Percentiles rank a stretch among this genome's conserved stretches.
Evolutionary conservation across 1,140 invertebrate genomes (phyloP).

Genomic region (Drosophila burlai): DNA sequence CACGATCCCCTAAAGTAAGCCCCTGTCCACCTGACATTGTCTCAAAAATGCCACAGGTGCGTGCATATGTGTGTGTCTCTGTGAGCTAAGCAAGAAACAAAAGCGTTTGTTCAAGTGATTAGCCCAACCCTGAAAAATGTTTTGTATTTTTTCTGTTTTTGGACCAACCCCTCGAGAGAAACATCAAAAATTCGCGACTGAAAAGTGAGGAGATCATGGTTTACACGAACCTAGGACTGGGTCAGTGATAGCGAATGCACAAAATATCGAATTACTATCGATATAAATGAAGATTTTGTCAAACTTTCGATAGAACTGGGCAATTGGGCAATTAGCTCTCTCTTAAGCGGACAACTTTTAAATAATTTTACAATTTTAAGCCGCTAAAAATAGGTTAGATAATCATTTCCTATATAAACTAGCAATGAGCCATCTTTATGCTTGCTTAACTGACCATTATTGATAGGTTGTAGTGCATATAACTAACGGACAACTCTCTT

Average conservation of each 20-base stretch:
- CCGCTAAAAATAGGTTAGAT: rapidly evolving
- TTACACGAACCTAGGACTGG: conserved; percentile 22
- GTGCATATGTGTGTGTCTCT: conserved; percentile 7
- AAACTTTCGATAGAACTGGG: background rate
- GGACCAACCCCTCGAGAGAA: conserved; percentile 5
- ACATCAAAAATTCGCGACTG: background rate
- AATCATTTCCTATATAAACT: background rate
- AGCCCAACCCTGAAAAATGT: conserved; percentile 29
- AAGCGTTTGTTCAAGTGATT: conserved; percentile 47
- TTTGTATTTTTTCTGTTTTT: conserved; percentile 1
- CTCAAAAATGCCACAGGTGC: conserved; percentile 3
- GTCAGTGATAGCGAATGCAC: background rate
- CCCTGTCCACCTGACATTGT: conserved; percentile 32
- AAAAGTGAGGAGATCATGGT: conserved; percentile 10
- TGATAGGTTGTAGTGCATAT: background rate
- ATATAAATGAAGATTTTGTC: background rate
- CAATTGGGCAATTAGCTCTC: no score
- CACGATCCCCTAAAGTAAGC: background rate
- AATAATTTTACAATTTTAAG: background rate
- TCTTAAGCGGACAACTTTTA: background rate
- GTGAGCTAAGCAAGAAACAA: conserved; percentile 31
- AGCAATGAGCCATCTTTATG: background rate
- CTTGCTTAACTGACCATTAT: background rate
- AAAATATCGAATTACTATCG: background rate
- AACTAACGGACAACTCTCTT: conserved; percentile 1